These are phyloP conservation scores for Origma solitaria DNA, from an alignment of 2,113 vertebrate genomes.

Conservation along the genomic window DNA sequence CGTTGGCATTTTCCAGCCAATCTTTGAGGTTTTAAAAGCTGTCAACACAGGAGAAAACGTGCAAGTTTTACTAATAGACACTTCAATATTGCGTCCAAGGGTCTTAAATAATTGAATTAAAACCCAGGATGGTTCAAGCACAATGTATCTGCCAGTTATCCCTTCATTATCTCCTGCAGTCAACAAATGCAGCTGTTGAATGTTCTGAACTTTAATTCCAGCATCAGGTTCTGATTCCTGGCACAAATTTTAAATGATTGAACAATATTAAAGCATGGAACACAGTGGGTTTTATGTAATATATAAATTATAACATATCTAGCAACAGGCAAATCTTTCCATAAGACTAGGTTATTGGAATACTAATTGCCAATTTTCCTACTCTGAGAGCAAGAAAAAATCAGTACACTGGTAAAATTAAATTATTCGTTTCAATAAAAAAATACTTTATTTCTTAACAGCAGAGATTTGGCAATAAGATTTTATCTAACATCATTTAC, in stretches of 20 bases:
- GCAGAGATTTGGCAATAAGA: constrained; percentile 19
- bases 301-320: not conserved
- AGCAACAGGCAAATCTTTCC: not conserved
- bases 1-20: not conserved
- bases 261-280: constrained; percentile 14
- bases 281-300: not conserved
- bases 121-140: constrained; percentile 8
- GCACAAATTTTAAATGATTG: constrained; percentile 2
- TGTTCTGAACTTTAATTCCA: not conserved
- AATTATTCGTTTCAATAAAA: not conserved
- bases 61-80: not conserved
- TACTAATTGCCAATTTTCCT: not conserved
- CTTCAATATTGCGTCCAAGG: not conserved
- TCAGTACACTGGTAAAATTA: not conserved
- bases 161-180: not conserved
- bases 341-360: not conserved
- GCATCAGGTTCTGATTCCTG: not conserved
- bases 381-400: not conserved
- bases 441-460: constrained; percentile 25
- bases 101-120: not conserved
- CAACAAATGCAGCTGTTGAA: not conserved
- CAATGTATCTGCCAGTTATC: not conserved
- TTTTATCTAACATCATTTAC: not conserved
- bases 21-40: not conserved
- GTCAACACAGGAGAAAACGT: not conserved